Base-by-base conservation (phyloP, 2,888 invertebrate genomes). In the Sthenelais limicola region DNA sequence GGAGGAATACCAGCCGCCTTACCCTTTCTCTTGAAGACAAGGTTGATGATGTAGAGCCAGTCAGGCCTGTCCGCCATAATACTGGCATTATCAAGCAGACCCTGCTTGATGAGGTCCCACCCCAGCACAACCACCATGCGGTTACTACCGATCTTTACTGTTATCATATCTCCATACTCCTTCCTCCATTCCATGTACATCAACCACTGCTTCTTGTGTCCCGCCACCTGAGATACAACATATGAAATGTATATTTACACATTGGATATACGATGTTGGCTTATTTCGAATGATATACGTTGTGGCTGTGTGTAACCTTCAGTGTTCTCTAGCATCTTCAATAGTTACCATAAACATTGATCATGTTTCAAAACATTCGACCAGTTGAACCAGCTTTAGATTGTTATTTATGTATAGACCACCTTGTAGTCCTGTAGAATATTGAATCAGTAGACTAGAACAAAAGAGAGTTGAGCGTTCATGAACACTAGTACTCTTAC, bases 11-110 rank as follows among this genome's bases (percentile, higher is more conserved):
- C n/a, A n/a, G n/a, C n/a, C n/a, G n/a, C 9, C 58, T 24, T n/a
- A 69, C 68, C 68, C 35, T 69, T 30, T 47, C 49, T 7, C 2
- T 52, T 69, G 33, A 69, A 69, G 12, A 69, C 24, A 24, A 51
- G 51, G 48, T 69, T 33, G 48, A 69, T 18, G 33, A 69, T 48
- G 35, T 69, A 69, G 21, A 69, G 26, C 68, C 68, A 69, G 7
- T 51, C n/a, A 9, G 68, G 68, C 21, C 68, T 30, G 52, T 69
- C 52, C 12, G 51, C 35, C 18, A 69, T 51, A 18, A 52, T 21
- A 1, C n/a, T n/a, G 33, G 2, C 33, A 5, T 33, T 69, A 21
- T 18, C 43, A 21, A 52, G n/a, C 2, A 69, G 68, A 21, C 48
- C 68, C 32, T 69, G 51, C 52, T 48, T 49, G 51, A 48, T 69